Evolutionary conservation across 2,797 vertebrate species (phyloP).

Genomic region (Chelon auratus): DNA sequence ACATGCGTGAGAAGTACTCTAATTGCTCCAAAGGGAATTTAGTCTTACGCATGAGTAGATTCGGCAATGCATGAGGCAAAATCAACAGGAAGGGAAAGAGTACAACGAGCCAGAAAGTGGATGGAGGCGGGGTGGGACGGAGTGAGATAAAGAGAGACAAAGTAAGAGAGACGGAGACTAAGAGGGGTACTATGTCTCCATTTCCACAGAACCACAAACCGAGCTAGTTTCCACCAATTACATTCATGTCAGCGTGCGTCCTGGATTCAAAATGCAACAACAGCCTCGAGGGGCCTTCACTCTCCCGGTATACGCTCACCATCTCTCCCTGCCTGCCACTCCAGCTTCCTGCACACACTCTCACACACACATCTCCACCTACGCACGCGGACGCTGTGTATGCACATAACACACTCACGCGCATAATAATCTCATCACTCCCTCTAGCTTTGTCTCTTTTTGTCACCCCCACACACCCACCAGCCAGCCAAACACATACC

Average conservation of each 20-base stretch:
- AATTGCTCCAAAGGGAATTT: conserved; percentile 65
- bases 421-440: conserved; percentile 73
- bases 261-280: conserved; percentile 81
- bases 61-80: conserved; percentile 27
- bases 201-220: conserved; percentile 64
- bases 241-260: conserved; percentile 78
- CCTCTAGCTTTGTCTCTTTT: conserved; percentile 71
- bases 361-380: conserved; percentile 32
- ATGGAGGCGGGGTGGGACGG: conserved; percentile 16
- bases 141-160: conserved; percentile 49
- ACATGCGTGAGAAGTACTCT: conserved; percentile 35
- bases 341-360: conserved; percentile 35
- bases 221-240: conserved; percentile 84
- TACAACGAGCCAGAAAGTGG: conserved; percentile 27
- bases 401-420: conserved; percentile 51
- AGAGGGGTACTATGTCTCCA: conserved; percentile 60
- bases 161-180: conserved; percentile 51
- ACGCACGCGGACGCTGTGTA: conserved; percentile 38
- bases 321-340: conserved; percentile 61
- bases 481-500: conserved; percentile 50
- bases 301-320: conserved; percentile 68
- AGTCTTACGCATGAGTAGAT: conserved; percentile 43
- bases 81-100: conserved; percentile 43
- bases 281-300: conserved; percentile 76
- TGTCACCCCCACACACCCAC: conserved; percentile 57